phyloP scores from a whole-genome alignment of 37 sponge, comb jelly and placozoan genomes.

The Diacarnus erythraeanus region DNA sequence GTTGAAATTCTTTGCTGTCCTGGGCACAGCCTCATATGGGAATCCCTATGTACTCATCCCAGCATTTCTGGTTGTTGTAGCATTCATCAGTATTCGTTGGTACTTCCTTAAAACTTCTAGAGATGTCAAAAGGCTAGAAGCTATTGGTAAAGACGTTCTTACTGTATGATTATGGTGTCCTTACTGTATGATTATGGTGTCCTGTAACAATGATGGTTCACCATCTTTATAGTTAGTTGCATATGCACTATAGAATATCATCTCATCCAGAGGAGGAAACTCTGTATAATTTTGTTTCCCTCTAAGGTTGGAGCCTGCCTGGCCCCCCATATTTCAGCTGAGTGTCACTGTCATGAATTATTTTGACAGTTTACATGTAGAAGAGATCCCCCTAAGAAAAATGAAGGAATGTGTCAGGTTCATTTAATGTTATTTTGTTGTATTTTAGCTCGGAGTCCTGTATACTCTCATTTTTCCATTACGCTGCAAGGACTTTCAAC shows the following conservation, averaged over 20 bases:
- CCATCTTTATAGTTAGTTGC: too few species aligned
- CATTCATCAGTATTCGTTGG: conserved; percentile 39
- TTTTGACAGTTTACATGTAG: too few species aligned
- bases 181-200: background rate
- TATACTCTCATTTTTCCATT: conserved; percentile 81
- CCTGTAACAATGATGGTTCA: too few species aligned
- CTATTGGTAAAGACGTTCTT: conserved; percentile 52
- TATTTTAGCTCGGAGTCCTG: conserved; percentile 89
- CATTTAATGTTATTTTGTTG: too few species aligned
- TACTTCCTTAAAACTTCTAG: conserved; percentile 72
- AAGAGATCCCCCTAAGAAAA: too few species aligned
- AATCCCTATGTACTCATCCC: conserved; percentile 62
- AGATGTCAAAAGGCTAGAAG: conserved; percentile 78
- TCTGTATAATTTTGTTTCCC: too few species aligned
- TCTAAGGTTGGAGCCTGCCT: too few species aligned
- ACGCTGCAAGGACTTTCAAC: conserved; percentile 86
- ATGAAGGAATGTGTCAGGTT: too few species aligned
- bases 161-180: background rate
- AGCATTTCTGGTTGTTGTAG: conserved; percentile 23
- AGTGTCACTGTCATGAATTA: too few species aligned
- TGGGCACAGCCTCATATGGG: conserved; percentile 45
- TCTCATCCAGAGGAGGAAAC: too few species aligned
- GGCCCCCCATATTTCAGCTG: too few species aligned
- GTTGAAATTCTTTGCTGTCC: conserved; percentile 41
- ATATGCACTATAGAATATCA: too few species aligned